phyloP scores from a whole-genome alignment of 2,113 vertebrate species.

The Paradoxurus hermaphroditus region DNA sequence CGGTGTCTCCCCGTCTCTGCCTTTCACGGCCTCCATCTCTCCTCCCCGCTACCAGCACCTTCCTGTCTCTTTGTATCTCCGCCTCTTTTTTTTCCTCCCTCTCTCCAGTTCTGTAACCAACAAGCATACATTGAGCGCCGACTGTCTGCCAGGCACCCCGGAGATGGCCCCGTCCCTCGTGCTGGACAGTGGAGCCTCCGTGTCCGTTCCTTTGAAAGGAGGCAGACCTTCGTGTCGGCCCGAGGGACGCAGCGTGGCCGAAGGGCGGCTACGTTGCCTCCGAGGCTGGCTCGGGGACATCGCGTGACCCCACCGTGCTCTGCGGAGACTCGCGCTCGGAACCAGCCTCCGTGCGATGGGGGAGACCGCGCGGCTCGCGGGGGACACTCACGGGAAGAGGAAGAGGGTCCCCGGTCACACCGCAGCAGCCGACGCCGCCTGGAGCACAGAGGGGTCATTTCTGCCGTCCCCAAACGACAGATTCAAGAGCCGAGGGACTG shows the following conservation, averaged over 20 bases:
- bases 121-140: background rate
- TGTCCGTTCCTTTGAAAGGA: background rate
- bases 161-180: too few relatives aligned
- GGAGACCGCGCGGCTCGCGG: background rate
- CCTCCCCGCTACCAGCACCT: background rate
- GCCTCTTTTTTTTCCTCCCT: background rate
- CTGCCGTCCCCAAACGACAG: background rate
- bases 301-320: fast-evolving
- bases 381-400: background rate
- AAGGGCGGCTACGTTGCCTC: fast-evolving
- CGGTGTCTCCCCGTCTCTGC: background rate
- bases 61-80: background rate
- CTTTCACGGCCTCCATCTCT: background rate
- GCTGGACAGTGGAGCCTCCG: background rate
- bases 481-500: background rate
- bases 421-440: fast-evolving
- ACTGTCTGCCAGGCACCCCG: background rate
- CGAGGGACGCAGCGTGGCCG: too few relatives aligned
- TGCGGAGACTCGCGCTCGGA: background rate
- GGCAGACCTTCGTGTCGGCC: background rate
- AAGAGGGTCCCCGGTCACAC: background rate
- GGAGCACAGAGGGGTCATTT: background rate
- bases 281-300: too few relatives aligned
- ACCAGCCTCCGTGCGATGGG: background rate
- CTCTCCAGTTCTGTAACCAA: background rate